Conservation (phyloP, 2,888 invertebrate genomes). For the Drosophila limbata region DNA sequence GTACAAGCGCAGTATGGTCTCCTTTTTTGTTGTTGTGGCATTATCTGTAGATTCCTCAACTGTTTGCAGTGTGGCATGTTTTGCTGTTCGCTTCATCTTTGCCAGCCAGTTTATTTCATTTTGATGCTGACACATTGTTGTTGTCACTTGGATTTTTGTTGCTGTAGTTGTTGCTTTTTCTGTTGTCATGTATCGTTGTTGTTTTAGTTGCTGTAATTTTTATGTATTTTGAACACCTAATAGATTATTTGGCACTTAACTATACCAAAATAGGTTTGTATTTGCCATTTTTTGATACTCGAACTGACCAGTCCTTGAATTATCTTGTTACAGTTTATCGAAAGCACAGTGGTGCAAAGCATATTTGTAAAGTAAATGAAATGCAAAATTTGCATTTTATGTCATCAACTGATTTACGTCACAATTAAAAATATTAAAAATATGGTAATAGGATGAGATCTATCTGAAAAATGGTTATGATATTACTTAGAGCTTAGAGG, state of each 20-base stretch:
- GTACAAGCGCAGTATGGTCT: constrained; percentile 32
- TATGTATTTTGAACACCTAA: constrained; percentile 39
- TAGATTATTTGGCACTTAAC: constrained; percentile 62
- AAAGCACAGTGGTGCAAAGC: constrained; percentile 13
- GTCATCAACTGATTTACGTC: too few relatives aligned
- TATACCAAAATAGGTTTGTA: constrained; percentile 40
- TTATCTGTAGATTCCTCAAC: constrained; percentile 55
- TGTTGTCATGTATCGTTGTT: constrained; percentile 25
- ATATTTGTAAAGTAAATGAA: neutral
- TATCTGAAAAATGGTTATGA: too few relatives aligned
- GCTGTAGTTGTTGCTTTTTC: constrained; percentile 14
- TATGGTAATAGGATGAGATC: too few relatives aligned
- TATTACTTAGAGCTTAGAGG: too few relatives aligned
- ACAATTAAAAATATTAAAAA: too few relatives aligned
- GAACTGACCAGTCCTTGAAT: constrained; percentile 37
- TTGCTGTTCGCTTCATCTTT: constrained; percentile 28
- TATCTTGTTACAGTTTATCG: neutral
- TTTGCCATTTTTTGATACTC: constrained; percentile 4
- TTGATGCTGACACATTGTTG: constrained; percentile 59
- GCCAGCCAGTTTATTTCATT: constrained; percentile 46
- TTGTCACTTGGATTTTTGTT: constrained; percentile 33
- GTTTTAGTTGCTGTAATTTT: constrained; percentile 38
- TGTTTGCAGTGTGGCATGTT: constrained; percentile 61
- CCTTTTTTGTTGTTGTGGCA: constrained; percentile 12
- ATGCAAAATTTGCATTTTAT: too few relatives aligned